Evolutionary conservation across 2,113 vertebrate species (phyloP).

Genomic region (Penelope pileata): DNA sequence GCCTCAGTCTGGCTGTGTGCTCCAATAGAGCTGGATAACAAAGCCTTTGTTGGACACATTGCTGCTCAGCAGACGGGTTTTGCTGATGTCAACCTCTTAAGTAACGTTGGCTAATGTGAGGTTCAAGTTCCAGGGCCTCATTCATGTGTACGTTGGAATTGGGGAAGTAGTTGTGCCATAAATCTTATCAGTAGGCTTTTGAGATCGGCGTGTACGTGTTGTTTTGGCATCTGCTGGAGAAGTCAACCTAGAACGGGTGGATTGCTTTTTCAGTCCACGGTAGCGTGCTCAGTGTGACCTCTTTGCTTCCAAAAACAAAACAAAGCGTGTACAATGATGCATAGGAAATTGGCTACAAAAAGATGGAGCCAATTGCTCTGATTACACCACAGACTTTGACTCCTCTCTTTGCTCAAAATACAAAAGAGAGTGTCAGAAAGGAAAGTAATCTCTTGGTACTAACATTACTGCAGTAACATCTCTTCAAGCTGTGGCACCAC

Average conservation of each 20-base stretch:
- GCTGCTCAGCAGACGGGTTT: not conserved
- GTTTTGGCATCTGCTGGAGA: not conserved
- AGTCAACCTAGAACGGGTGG: not conserved
- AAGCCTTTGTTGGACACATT: constrained; percentile 23
- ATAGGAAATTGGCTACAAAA: not conserved
- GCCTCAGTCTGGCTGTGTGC: not conserved
- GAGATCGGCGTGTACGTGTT: accelerated
- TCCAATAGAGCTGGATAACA: constrained; percentile 31
- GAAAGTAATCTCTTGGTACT: not conserved
- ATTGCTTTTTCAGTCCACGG: not conserved
- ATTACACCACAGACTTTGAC: not conserved
- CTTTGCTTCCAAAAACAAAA: not conserved
- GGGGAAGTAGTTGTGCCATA: not conserved
- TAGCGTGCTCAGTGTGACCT: not conserved
- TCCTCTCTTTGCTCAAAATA: not conserved
- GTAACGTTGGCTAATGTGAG: not conserved
- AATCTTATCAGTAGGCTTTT: not conserved
- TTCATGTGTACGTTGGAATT: not conserved
- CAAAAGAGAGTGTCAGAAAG: not conserved
- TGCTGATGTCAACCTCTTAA: not conserved
- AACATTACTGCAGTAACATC: not conserved
- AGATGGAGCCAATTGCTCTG: accelerated
- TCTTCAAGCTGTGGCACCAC: not conserved
- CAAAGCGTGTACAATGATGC: not conserved
- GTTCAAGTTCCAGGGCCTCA: not conserved